Percentiles rank a stretch among this genome's conserved stretches.
These are phyloP conservation scores for Hydrocynus forskahlii DNA, from an alignment of 2,797 vertebrate species.

Conservation along the genomic window DNA sequence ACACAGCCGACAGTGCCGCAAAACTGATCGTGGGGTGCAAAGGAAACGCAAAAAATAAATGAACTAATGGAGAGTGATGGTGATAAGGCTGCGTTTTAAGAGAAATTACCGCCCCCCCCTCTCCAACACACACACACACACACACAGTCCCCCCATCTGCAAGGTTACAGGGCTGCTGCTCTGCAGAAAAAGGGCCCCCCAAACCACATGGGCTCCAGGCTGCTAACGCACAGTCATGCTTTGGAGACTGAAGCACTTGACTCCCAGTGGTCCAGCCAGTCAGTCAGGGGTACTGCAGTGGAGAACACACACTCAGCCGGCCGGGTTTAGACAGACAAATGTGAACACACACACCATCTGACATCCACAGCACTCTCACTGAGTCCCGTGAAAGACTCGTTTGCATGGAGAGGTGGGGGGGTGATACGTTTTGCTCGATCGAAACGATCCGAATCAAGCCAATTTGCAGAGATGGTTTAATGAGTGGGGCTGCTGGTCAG, in stretches of 20 bases:
- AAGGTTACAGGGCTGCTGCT: constrained; percentile 74
- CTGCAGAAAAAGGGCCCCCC: constrained; percentile 4
- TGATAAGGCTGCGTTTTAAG: constrained; percentile 13
- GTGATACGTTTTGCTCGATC: not conserved
- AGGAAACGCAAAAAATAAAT: not conserved
- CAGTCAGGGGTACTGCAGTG: not conserved
- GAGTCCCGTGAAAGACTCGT: not conserved
- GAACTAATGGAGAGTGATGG: constrained; percentile 35
- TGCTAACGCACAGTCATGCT: constrained; percentile 2
- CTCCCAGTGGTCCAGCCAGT: not conserved
- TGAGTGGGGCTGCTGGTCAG: not conserved
- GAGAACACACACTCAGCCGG: not conserved
- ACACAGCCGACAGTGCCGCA: not conserved
- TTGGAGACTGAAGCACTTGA: not conserved
- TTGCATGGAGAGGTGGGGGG: not conserved
- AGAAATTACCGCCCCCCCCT: constrained; percentile 15
- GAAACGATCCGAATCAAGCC: not conserved
- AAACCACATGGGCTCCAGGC: not conserved
- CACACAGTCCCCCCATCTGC: constrained; percentile 54
- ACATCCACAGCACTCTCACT: not conserved
- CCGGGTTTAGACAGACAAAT: not conserved
- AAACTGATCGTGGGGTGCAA: not conserved
- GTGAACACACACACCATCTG: not conserved
- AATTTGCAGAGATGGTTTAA: not conserved
- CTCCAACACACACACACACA: not conserved